These are phyloP conservation scores for Phyto melanocephala DNA, from an alignment of 2,888 invertebrate species.

Conservation along the genomic window DNA sequence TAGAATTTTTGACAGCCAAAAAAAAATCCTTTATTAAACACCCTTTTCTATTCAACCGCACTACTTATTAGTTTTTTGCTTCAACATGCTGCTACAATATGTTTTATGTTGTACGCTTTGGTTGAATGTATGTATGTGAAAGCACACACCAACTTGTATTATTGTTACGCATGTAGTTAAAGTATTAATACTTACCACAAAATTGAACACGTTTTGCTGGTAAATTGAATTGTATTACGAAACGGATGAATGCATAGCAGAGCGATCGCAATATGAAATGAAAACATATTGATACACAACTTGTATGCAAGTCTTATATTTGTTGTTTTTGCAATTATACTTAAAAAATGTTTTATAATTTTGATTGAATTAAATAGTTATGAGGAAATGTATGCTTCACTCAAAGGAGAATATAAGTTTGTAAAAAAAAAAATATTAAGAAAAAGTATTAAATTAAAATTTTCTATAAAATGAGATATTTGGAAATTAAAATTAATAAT, in stretches of 20 bases:
- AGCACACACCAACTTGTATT: not conserved
- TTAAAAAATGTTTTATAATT: not conserved
- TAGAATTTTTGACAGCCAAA: too few relatives aligned
- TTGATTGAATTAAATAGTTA: not conserved
- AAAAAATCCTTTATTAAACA: not conserved
- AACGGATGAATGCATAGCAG: slow-evolving; percentile 18
- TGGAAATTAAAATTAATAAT: too few relatives aligned
- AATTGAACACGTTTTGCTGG: slow-evolving; percentile 56
- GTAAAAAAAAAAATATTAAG: too few relatives aligned
- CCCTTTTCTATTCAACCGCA: not conserved
- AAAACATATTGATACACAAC: slow-evolving; percentile 30
- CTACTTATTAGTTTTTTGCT: not conserved
- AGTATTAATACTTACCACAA: slow-evolving; percentile 43
- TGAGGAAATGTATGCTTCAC: not conserved
- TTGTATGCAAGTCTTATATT: not conserved
- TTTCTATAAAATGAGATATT: too few relatives aligned
- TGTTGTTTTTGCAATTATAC: too few relatives aligned
- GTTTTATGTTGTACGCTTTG: not conserved
- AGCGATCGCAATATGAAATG: slow-evolving; percentile 7
- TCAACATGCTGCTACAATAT: not conserved
- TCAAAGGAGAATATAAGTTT: too few relatives aligned
- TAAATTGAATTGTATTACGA: slow-evolving; percentile 57
- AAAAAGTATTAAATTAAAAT: too few relatives aligned
- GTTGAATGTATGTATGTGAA: not conserved
- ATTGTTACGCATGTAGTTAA: slow-evolving; percentile 45